phyloP scores from a whole-genome alignment of 2,797 vertebrate genomes.

The Tangara arthus region DNA sequence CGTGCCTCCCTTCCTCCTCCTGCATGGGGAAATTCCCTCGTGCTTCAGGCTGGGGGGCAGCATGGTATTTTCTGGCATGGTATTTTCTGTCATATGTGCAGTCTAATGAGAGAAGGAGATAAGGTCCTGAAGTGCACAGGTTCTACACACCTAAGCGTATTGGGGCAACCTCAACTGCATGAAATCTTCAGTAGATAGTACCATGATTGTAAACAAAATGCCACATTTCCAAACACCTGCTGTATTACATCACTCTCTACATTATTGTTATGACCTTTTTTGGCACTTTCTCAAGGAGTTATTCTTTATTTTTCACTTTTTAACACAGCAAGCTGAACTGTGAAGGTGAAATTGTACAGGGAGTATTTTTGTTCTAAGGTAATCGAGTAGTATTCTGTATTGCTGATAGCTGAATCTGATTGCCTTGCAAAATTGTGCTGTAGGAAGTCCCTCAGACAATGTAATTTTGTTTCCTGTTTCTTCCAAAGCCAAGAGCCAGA shows the following conservation, averaged over 20 bases:
- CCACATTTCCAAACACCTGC: neutral
- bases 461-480: conserved; percentile 8
- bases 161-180: neutral
- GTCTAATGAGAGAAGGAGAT: neutral
- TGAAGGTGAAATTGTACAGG: neutral
- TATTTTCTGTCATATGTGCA: neutral
- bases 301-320: neutral
- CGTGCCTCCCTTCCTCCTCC: neutral
- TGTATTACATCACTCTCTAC: neutral
- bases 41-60: neutral
- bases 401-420: neutral
- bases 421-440: neutral
- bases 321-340: neutral
- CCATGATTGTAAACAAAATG: neutral
- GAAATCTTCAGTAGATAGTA: neutral
- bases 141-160: accelerated
- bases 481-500: neutral
- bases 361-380: neutral
- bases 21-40: accelerated
- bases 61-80: accelerated
- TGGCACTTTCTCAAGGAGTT: neutral
- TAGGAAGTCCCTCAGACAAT: neutral
- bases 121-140: neutral
- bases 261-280: neutral
- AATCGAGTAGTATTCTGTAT: neutral